These are phyloP conservation scores for Trogon surrucura DNA, from an alignment of 2,113 vertebrate genomes.

Conservation along the genomic window DNA sequence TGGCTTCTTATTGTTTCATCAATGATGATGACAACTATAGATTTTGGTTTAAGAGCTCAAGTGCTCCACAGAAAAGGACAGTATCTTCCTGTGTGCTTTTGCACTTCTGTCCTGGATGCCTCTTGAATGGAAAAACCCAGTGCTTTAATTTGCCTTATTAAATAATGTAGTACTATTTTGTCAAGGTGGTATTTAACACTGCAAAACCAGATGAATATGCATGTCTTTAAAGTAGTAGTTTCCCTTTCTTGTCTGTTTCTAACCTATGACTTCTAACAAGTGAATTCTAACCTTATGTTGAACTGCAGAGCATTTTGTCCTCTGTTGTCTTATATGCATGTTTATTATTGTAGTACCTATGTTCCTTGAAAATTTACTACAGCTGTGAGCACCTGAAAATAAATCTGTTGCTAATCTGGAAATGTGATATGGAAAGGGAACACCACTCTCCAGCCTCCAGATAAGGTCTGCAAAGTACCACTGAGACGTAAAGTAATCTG, in stretches of 20 bases:
- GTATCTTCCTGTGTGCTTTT: neutral
- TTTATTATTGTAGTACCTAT: neutral
- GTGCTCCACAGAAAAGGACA: neutral
- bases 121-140: neutral
- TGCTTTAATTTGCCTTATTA: neutral
- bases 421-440: slow-evolving; percentile 15
- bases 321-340: neutral
- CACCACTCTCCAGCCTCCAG: slow-evolving; percentile 13
- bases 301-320: neutral
- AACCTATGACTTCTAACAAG: neutral
- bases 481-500: slow-evolving; percentile 61
- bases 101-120: neutral
- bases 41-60: neutral
- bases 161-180: neutral
- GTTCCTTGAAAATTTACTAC: slow-evolving; percentile 39
- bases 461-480: slow-evolving; percentile 52
- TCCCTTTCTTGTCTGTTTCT: neutral
- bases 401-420: slow-evolving; percentile 46
- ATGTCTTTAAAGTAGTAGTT: neutral
- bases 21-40: neutral
- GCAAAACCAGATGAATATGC: neutral
- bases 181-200: neutral
- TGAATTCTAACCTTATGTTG: neutral
- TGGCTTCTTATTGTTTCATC: neutral
- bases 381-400: slow-evolving; percentile 35